Percentiles rank a stretch among this genome's conserved stretches.
Evolutionary conservation across 1,140 invertebrate genomes (phyloP).

Genomic region (Hyposmocoma kahamanoa): DNA sequence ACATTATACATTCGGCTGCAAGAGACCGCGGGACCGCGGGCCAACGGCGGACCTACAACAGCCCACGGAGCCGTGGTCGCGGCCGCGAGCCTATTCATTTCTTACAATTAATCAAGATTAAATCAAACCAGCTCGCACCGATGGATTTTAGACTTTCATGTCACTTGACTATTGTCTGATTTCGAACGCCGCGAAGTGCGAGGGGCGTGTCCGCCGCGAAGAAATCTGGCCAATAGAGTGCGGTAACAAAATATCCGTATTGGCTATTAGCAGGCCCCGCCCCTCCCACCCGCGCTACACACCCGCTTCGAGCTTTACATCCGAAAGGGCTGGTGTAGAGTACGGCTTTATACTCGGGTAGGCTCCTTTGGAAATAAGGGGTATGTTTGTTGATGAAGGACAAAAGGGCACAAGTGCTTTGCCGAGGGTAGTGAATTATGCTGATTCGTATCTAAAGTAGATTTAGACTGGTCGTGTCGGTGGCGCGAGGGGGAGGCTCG

Average conservation of each 20-base stretch:
- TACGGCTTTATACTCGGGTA: no score
- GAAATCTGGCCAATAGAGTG: slow-evolving; percentile 74
- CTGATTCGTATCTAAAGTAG: no score
- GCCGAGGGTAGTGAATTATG: slow-evolving; percentile 32
- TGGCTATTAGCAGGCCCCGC: slow-evolving; percentile 72
- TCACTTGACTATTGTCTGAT: slow-evolving; percentile 35
- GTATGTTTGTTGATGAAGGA: slow-evolving; percentile 1
- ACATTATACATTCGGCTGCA: no score
- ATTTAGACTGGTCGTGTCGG: slow-evolving; percentile 20
- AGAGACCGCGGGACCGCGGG: no score
- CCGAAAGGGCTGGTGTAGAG: slow-evolving; percentile 32
- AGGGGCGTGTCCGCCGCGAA: slow-evolving; percentile 58
- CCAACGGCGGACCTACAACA: no score
- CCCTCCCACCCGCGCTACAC: slow-evolving; percentile 34
- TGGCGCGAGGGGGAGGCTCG: slow-evolving; percentile 32
- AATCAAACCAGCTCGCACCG: slow-evolving; percentile 33
- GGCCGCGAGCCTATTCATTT: slow-evolving; percentile 47
- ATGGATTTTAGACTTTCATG: slow-evolving; percentile 24
- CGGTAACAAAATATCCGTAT: slow-evolving; percentile 74
- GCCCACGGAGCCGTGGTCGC: no score
- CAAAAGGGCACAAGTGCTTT: background rate
- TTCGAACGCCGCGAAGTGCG: slow-evolving; percentile 16
- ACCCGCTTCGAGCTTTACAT: slow-evolving; percentile 7
- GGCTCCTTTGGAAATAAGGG: slow-evolving; percentile 9
- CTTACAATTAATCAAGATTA: slow-evolving; percentile 71